Evolutionary conservation across 2,113 vertebrate species (phyloP).

Genomic region (Alethe diademata): DNA sequence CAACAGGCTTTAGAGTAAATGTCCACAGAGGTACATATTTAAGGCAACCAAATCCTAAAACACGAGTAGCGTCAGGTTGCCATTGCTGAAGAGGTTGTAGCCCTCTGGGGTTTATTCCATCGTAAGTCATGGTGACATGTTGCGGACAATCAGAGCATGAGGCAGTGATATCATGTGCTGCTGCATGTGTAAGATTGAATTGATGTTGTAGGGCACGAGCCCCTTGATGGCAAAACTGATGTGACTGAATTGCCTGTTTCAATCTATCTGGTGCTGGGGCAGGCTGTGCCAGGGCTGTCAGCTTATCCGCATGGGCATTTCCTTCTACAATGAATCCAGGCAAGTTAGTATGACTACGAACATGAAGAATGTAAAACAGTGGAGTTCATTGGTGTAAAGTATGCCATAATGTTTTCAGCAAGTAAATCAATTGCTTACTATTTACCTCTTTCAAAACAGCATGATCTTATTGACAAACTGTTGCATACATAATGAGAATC

Average conservation of each 20-base stretch:
- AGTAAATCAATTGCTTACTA: background rate
- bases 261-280: background rate
- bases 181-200: background rate
- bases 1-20: background rate
- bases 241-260: background rate
- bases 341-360: background rate
- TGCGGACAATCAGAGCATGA: background rate
- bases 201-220: background rate
- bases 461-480: accelerated
- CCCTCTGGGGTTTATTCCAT: background rate
- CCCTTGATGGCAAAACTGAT: background rate
- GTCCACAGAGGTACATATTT: background rate
- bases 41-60: background rate
- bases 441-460: background rate
- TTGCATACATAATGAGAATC: background rate
- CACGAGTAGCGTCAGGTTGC: background rate
- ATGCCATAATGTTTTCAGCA: background rate
- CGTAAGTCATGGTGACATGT: background rate
- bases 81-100: background rate
- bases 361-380: background rate
- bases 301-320: background rate
- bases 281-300: background rate
- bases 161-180: background rate
- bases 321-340: background rate
- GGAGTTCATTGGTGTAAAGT: background rate